phyloP scores from a whole-genome alignment of 1,140 invertebrate genomes.

The Drosophila rufa region DNA sequence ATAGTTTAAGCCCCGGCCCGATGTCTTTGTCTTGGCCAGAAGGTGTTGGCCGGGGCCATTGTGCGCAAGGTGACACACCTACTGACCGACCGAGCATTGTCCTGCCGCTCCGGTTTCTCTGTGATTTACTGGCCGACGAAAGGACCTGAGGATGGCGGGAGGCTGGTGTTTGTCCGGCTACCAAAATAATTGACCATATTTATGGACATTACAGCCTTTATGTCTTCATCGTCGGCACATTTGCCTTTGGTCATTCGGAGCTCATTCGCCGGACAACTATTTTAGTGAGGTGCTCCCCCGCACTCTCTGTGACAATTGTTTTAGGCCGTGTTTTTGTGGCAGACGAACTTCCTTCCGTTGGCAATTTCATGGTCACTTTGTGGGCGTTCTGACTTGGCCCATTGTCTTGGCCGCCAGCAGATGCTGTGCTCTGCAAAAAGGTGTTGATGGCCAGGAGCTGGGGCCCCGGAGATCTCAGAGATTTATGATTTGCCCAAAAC shows the following conservation, averaged over 20 bases:
- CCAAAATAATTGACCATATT: constrained; percentile 79
- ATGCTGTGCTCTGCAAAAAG: constrained; percentile 43
- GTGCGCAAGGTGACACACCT: constrained; percentile 71
- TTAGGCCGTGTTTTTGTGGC: constrained; percentile 80
- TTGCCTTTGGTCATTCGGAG: constrained; percentile 63
- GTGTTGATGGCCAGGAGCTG: constrained; percentile 7
- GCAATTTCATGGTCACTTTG: constrained; percentile 82
- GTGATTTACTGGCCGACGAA: constrained; percentile 77
- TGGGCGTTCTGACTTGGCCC: constrained; percentile 70
- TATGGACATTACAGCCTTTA: constrained; percentile 82
- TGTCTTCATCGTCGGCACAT: constrained; percentile 64
- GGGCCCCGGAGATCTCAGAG: constrained; percentile 20
- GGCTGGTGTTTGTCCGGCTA: constrained; percentile 47
- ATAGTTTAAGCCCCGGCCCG: constrained; percentile 55
- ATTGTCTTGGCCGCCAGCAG: constrained; percentile 59
- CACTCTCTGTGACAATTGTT: constrained; percentile 57
- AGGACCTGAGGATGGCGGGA: constrained; percentile 34
- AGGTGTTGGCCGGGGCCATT: constrained; percentile 45
- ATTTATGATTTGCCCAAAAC: constrained; percentile 32
- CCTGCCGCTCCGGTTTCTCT: constrained; percentile 25
- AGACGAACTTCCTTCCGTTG: constrained; percentile 77
- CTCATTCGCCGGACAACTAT: constrained; percentile 74
- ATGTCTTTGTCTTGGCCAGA: constrained; percentile 76
- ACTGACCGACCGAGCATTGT: constrained; percentile 42
- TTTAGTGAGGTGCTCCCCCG: constrained; percentile 54